Evolutionary conservation across 2,888 invertebrate species (phyloP).

Genomic region (Caenorhabditis sulstoni): DNA sequence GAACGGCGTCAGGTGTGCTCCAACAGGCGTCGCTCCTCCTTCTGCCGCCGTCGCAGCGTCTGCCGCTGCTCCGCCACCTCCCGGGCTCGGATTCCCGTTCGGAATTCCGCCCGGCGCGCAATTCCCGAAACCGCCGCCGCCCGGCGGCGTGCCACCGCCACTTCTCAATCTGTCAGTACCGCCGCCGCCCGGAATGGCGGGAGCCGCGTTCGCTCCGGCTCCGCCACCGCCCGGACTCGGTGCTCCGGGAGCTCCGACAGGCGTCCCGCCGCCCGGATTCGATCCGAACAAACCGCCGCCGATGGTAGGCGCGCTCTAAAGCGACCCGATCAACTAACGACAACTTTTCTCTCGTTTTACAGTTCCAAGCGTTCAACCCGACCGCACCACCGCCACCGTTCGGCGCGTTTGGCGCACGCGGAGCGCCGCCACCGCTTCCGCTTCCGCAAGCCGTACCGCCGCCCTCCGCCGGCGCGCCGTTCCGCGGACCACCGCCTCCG

Average conservation of each 20-base stretch:
- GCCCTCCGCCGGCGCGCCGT: constrained; percentile 7
- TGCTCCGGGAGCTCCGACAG: constrained; percentile 14
- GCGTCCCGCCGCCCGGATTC: constrained; percentile 34
- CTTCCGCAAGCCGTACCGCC: no score
- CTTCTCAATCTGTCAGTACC: constrained; percentile 42
- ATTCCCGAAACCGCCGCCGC: background rate
- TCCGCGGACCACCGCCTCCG: constrained; percentile 8
- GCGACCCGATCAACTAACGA: background rate
- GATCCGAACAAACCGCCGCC: constrained; percentile 58
- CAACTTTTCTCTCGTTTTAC: background rate
- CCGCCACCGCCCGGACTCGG: constrained; percentile 29
- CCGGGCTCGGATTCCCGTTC: constrained; percentile 12
- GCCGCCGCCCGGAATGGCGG: constrained; percentile 28
- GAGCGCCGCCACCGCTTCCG: constrained; percentile 10
- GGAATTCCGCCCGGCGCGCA: background rate
- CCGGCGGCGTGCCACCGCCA: constrained; percentile 24
- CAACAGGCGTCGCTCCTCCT: constrained; percentile 4
- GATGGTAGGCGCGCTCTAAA: constrained; percentile 13
- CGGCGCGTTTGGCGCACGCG: constrained; percentile 1
- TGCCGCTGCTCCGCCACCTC: background rate
- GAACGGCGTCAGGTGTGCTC: constrained; percentile 15
- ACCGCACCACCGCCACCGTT: constrained; percentile 40
- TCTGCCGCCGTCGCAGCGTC: no score
- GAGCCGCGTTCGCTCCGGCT: constrained; percentile 9
- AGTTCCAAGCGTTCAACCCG: constrained; percentile 34